Percentiles rank a stretch among this genome's conserved stretches.
Conservation (phyloP, 30 jellyfish, hydroid and myxozoan genomes). For the Nemopilema nomurai region DNA sequence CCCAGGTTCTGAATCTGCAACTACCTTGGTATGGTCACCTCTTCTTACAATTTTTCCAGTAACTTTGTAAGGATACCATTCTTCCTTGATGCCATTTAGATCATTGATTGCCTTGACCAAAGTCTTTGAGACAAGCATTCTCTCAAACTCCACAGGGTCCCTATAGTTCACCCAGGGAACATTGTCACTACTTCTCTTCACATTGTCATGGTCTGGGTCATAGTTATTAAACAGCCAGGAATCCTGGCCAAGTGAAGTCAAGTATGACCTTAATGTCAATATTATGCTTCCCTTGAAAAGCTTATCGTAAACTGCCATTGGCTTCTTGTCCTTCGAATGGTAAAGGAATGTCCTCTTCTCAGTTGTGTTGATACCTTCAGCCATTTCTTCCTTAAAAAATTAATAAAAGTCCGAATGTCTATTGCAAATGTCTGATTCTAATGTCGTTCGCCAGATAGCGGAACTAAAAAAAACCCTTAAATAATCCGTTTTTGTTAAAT, state of each 20-base stretch:
- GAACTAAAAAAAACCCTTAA: no score
- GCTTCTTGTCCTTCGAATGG: constrained; percentile 55
- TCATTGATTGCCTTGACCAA: constrained; percentile 65
- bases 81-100: constrained; percentile 53
- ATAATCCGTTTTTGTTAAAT: no score
- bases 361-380: constrained; percentile 64
- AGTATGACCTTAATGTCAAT: constrained; percentile 53
- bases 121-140: constrained; percentile 44
- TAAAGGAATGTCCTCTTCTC: constrained; percentile 54
- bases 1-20: constrained; percentile 74
- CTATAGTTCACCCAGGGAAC: constrained; percentile 82
- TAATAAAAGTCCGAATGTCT: no score
- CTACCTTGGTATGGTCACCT: constrained; percentile 90
- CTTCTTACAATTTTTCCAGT: constrained; percentile 83
- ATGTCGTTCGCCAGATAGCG: no score
- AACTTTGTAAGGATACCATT: constrained; percentile 76
- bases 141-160: constrained; percentile 58
- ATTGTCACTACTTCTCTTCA: constrained; percentile 60
- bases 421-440: no score
- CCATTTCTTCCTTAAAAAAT: constrained; percentile 38
- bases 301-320: constrained; percentile 73
- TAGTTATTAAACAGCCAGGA: constrained; percentile 77
- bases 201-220: constrained; percentile 64
- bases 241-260: constrained; percentile 71
- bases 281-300: constrained; percentile 55